Evolutionary conservation across 2,113 vertebrate genomes (phyloP), one percentile per base, ranked within the genome.

Genomic region (Mugil cephalus): DNA sequence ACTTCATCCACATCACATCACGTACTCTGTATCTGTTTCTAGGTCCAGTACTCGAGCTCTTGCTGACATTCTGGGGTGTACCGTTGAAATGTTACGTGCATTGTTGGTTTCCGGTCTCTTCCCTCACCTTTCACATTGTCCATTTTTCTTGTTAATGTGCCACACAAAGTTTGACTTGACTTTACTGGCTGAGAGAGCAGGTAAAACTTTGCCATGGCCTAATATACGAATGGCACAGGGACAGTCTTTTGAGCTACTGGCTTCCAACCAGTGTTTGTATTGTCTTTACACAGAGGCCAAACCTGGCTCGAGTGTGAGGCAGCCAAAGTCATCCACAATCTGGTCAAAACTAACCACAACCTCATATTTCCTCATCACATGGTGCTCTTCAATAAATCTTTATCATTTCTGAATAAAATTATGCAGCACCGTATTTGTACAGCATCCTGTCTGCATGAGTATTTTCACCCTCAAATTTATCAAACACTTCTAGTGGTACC

Each of bases 231-330:
- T 79, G 85, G 80, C 77, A 83, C 71, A 24, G 53, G 43, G 53
- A 72, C 73, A 39, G 74, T 42, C 70, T 66, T 87, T 76, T 65
- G 68, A 84, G 87, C 74, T 71, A 7, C 69, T 87, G 87, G 85
- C 85, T 74, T 50, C 43, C 18, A 42, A 73, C 63, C 77, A 58
- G 58, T 43, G 46, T 68, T 63, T 85, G 58, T 63, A 39, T 63
- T 69, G 76, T 87, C 83, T 88, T 76, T 91, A 51, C 39, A 63
- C 43, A n/a, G 13, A 48, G 77, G 83, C 85, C 89, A 91, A 82
- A 77, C 62, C 64, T 80, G 53, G 60, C 55, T 34, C 40, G 40
- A 74, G 54, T 82, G 74, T 76, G 62, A 71, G 69, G 0, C 65
- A 79, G 87, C 83, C 79, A 83, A 81, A 76, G 60, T 50, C 63